Evolutionary conservation across 1,140 invertebrate species (phyloP), one percentile per base, ranked within the genome.

Genomic region (Andricus grossulariae): DNA sequence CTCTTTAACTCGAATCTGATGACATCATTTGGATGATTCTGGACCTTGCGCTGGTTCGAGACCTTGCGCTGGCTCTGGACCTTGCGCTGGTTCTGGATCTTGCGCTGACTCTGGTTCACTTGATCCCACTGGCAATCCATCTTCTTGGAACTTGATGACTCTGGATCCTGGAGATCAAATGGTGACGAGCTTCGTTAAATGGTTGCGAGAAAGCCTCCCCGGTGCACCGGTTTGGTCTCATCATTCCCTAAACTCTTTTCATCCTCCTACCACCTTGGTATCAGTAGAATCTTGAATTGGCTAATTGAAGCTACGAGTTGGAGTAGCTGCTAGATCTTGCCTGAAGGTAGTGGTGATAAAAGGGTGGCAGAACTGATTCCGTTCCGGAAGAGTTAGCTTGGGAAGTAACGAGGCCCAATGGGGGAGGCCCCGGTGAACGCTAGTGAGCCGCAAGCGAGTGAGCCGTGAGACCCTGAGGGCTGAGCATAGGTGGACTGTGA

Each of bases 361-460:
- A 92, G 57, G 90, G 90, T 82, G 90, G 88, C 74, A 91, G 75
- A 50, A 85, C 88, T 54, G 90, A 81, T 57, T 86, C 88, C 76
- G 88, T 81, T 81, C 83, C 80, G 82, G 84, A 80, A 60, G 88
- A 83, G 73, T 88, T 89, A 15, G 84, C 82, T 86, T 89, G 88
- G 83, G 89, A 85, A 84, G 89, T 88, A 86, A 90, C 88, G 90
- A 93, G 91, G 92, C 93, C 93, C 91, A 93, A 89, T 90, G 92
- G 92, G 92, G 95, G 90, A 91, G 90, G 91, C 91, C 89, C 89
- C 74, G 91, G 90, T 94, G 95, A 95, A 94, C 95, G 95, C 95
- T 97, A 97, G 95, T 97, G 96, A 85, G 96, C 96, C 92, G 96
- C 94, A 80, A 97, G 92, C 89, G 96, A 96, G 86, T 97, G 96